Evolutionary conservation across 2,113 vertebrate species (phyloP).

Genomic region (Oxygymnocypris stewartii): DNA sequence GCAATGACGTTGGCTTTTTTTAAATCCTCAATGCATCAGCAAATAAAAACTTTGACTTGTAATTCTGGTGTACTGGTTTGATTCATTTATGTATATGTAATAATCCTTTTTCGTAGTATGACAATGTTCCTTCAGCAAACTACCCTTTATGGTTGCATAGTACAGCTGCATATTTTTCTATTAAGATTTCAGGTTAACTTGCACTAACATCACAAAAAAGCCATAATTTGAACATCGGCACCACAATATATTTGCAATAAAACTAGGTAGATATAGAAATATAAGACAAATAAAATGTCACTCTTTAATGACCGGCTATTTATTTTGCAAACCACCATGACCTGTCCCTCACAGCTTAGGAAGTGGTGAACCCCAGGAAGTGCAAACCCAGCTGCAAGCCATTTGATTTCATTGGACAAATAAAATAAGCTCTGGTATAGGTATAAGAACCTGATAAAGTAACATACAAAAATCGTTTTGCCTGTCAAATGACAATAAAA

Average conservation of each 20-base stretch:
- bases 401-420: background rate
- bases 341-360: background rate
- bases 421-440: background rate
- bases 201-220: background rate
- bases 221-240: background rate
- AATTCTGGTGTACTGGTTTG: background rate
- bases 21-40: constrained; percentile 65
- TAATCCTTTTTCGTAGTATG: background rate
- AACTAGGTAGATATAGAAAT: background rate
- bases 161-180: background rate
- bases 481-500: background rate
- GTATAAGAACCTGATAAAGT: background rate
- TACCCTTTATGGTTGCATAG: background rate
- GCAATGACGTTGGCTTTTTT: constrained; percentile 70
- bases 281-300: background rate
- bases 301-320: background rate
- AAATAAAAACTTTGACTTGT: constrained; percentile 67
- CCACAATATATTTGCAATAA: background rate
- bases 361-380: background rate
- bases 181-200: background rate
- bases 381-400: background rate
- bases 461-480: background rate
- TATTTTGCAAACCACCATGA: background rate
- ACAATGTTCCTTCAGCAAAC: background rate
- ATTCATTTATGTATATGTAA: background rate